These are phyloP conservation scores for Drosophila cracens DNA, from an alignment of 2,888 invertebrate genomes.

Conservation along the genomic window DNA sequence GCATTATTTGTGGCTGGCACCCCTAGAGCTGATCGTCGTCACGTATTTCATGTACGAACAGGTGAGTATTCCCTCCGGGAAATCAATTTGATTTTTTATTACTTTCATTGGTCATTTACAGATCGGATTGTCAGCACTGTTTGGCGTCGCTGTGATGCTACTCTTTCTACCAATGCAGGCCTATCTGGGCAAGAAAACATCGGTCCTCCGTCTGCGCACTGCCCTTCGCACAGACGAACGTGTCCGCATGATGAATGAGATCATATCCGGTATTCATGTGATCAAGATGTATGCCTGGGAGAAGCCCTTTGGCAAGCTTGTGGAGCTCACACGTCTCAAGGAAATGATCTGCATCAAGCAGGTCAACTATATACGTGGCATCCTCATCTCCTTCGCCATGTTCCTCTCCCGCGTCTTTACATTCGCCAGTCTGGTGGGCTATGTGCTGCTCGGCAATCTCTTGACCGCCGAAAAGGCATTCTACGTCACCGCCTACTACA, in stretches of 20 bases:
- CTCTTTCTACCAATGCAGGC: conserved; percentile 91
- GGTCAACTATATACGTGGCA: conserved; percentile 91
- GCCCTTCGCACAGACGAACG: conserved; percentile 95
- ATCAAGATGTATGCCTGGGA: conserved; percentile 99
- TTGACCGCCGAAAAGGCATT: conserved; percentile 94
- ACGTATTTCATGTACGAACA: conserved; percentile 91
- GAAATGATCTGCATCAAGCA: conserved; percentile 88
- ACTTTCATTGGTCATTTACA: conserved; percentile 50
- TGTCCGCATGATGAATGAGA: conserved; percentile 95
- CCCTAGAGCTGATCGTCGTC: conserved; percentile 92
- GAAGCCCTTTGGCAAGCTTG: conserved; percentile 92
- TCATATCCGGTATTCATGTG: conserved; percentile 94
- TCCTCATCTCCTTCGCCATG: conserved; percentile 92
- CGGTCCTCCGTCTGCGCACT: conserved; percentile 90
- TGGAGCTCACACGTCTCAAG: conserved; percentile 88
- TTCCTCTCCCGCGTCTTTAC: conserved; percentile 95
- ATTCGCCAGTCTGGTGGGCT: conserved; percentile 92
- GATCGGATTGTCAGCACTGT: conserved; percentile 86
- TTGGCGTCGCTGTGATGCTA: conserved; percentile 87
- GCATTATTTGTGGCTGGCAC: conserved; percentile 96
- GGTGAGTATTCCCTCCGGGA: conserved; percentile 78
- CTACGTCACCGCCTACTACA: conserved; percentile 94
- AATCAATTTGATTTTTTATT: neutral
- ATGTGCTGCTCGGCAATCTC: conserved; percentile 89
- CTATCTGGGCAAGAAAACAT: conserved; percentile 91